Conservation (phyloP, 2,888 invertebrate species). For the Nudaria mundana region DNA sequence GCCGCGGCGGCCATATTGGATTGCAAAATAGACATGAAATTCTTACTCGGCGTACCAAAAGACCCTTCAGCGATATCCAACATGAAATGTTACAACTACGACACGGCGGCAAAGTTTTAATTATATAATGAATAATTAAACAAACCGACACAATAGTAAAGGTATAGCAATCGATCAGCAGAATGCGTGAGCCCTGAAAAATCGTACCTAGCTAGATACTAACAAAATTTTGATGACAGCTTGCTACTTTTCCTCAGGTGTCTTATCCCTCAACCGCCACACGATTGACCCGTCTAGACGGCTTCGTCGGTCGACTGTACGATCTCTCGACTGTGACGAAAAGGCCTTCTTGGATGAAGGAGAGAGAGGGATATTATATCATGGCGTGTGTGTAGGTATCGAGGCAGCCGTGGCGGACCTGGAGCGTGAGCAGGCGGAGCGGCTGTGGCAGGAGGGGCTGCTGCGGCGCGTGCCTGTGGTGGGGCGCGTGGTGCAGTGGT, state of each 20-base stretch:
- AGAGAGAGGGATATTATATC: not conserved
- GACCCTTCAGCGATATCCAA: not conserved
- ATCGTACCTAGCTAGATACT: too few species aligned
- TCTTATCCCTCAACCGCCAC: too few species aligned
- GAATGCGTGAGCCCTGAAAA: too few species aligned
- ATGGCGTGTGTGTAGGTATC: conserved; percentile 83
- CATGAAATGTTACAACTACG: not conserved
- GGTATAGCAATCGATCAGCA: too few species aligned
- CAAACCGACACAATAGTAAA: too few species aligned
- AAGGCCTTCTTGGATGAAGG: not conserved
- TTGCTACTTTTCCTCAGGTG: too few species aligned
- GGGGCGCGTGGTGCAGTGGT: conserved; percentile 97
- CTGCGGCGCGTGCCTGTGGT: conserved; percentile 97
- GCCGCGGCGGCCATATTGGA: conserved; percentile 21
- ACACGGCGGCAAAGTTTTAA: not conserved
- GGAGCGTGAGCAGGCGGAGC: conserved; percentile 93
- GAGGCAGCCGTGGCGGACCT: conserved; percentile 96
- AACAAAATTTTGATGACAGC: too few species aligned
- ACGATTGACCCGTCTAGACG: too few species aligned
- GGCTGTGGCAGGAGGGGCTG: conserved; percentile 96
- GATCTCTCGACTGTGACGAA: too few species aligned
- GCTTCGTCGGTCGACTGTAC: too few species aligned
- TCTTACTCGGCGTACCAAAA: conserved; percentile 3
- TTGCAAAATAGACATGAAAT: not conserved
- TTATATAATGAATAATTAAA: too few species aligned